phyloP scores from a whole-genome alignment of 2,797 vertebrate genomes.

The Pangasius djambal region DNA sequence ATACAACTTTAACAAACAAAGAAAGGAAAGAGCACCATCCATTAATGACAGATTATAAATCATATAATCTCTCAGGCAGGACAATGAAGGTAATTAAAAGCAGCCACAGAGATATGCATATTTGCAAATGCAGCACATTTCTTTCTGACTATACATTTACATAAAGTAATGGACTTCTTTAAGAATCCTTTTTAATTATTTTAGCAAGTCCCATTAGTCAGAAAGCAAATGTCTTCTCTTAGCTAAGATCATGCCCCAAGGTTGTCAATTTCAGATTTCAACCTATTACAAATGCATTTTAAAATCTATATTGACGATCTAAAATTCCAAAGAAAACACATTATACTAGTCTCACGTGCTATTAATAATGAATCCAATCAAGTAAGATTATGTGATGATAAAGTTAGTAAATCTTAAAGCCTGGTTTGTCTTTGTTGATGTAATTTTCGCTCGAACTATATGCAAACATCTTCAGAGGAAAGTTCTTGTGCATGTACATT shows the following conservation, averaged over 20 bases:
- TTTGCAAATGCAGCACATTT: constrained; percentile 76
- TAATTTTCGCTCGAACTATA: not conserved
- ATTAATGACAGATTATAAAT: constrained; percentile 75
- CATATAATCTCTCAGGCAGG: constrained; percentile 79
- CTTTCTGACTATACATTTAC: constrained; percentile 70
- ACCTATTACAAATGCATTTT: constrained; percentile 8
- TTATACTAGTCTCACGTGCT: not conserved
- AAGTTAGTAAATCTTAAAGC: not conserved
- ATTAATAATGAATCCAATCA: not conserved
- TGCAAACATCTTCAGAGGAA: not conserved
- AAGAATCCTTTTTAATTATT: constrained; percentile 70
- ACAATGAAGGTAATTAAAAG: constrained; percentile 79
- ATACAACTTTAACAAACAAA: constrained; percentile 74
- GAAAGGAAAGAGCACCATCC: constrained; percentile 66
- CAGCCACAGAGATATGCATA: constrained; percentile 76
- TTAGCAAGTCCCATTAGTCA: constrained; percentile 64
- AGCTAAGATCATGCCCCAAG: constrained; percentile 63
- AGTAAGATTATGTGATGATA: not conserved
- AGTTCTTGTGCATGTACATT: constrained; percentile 4
- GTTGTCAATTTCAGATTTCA: constrained; percentile 45
- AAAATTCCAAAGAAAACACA: not conserved
- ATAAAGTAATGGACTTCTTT: constrained; percentile 78
- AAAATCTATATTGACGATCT: not conserved
- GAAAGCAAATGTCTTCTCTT: constrained; percentile 69
- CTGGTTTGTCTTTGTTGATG: not conserved